Evolutionary conservation across 2,888 invertebrate species (phyloP), one percentile per base, ranked within the genome.

Genomic region (Rapana venosa): DNA sequence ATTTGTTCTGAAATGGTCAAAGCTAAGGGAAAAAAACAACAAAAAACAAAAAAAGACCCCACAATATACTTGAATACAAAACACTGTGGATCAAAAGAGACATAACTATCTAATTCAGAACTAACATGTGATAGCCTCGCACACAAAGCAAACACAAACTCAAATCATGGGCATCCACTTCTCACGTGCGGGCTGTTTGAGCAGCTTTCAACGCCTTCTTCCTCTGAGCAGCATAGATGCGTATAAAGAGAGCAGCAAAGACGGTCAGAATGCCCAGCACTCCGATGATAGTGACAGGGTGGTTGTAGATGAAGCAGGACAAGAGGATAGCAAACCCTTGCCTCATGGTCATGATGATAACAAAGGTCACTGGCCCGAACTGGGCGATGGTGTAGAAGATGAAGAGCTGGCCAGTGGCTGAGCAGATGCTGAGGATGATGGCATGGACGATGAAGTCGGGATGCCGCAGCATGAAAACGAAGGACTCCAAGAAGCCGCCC

Each of bases 341-440:
- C 93, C 99, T 97, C 90, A 99, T 97, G 6, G 99, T 99, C 98
- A 99, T 99, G 94, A 99, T 99, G 94, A 99, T 98, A 84, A 98
- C 98, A 97, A 99, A 99, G 56, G 98, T 98, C 92, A 99, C 98
- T 88, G 99, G 98, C 17, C 99, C 99, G 97, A 99, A 99, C 93
- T 97, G 97, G 70, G 98, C 97, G 94, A 99, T 99, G 81, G 99
- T 99, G 96, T 98, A 98, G 97, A 98, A 99, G 95, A 99, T 99
- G 96, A 99, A 98, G 94, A 99, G 97, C 97, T 99, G 99, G 0
- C 99, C 99, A 87, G 97, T 97, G 26, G 99, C 98, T 0, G 99
- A 99, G 96, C 98, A 98, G 90, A 98, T 96, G 66, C 99, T 98
- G 92, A 99, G 97, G 92, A 99, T 96, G 90, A 98, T 94, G 94